Evolutionary conservation across 1,140 invertebrate species (phyloP).

Genomic region (Drosophila bocqueti): DNA sequence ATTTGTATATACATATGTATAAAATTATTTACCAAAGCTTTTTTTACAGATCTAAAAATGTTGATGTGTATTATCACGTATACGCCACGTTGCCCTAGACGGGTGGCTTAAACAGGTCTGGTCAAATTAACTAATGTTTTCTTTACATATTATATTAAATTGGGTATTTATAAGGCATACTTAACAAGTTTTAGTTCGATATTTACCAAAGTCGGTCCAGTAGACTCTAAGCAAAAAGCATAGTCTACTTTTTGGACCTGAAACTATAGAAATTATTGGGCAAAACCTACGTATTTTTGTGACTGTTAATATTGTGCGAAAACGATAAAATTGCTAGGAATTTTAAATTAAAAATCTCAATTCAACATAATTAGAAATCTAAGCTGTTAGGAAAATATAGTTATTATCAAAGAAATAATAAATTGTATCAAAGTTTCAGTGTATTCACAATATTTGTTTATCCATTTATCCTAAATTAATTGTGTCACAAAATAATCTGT

Average conservation of each 20-base stretch:
- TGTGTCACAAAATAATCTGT: background rate
- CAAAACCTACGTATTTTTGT: background rate
- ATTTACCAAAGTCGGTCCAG: background rate
- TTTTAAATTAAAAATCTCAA: too few relatives aligned
- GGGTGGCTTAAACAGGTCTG: too few relatives aligned
- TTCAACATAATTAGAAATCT: too few relatives aligned
- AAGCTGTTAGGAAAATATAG: too few relatives aligned
- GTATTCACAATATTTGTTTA: background rate
- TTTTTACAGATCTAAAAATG: background rate
- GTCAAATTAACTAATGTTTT: too few relatives aligned
- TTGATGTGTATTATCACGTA: background rate
- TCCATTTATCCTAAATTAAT: background rate
- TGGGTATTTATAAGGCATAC: background rate
- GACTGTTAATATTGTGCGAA: too few relatives aligned
- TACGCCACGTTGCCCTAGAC: background rate
- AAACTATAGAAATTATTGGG: background rate
- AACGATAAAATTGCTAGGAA: too few relatives aligned
- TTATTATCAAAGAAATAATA: background rate
- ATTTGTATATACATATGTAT: background rate
- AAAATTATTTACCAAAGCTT: background rate
- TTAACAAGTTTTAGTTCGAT: background rate
- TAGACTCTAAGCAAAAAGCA: background rate
- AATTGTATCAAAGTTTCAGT: background rate
- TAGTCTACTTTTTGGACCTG: background rate
- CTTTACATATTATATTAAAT: too few relatives aligned